These are phyloP conservation scores for Acanthococcus lagerstroemiae DNA, from an alignment of 2,888 invertebrate genomes.

Conservation along the genomic window DNA sequence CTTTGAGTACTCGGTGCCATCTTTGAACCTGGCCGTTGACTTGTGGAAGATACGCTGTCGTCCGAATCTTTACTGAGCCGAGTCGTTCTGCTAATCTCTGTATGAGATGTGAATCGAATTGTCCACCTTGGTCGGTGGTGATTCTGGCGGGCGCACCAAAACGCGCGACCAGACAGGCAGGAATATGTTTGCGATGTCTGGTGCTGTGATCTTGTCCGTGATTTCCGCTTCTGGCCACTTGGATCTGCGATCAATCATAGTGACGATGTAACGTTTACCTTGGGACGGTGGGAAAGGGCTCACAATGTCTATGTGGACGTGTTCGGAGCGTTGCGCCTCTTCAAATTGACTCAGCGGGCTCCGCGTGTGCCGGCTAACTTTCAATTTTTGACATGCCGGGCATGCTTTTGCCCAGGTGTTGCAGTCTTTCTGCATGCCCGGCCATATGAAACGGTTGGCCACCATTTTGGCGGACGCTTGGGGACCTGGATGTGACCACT, in stretches of 20 bases:
- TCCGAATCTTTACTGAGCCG: background rate
- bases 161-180: slow-evolving; percentile 40
- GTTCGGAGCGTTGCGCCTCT: slow-evolving; percentile 39
- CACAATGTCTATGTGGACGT: slow-evolving; percentile 43
- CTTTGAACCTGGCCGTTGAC: slow-evolving; percentile 31
- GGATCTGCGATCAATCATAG: slow-evolving; percentile 40
- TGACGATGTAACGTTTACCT: slow-evolving; percentile 40
- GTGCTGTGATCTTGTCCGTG: slow-evolving; percentile 40
- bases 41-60: slow-evolving; percentile 26
- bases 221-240: slow-evolving; percentile 42
- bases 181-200: slow-evolving; percentile 34
- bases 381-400: slow-evolving; percentile 40
- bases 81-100: background rate
- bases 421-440: slow-evolving; percentile 40
- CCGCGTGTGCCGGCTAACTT: slow-evolving; percentile 39
- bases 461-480: slow-evolving; percentile 38
- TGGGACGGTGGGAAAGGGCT: slow-evolving; percentile 41
- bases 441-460: slow-evolving; percentile 41
- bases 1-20: slow-evolving; percentile 28
- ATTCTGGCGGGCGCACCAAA: slow-evolving; percentile 41
- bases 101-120: slow-evolving; percentile 41
- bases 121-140: slow-evolving; percentile 41
- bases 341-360: slow-evolving; percentile 37
- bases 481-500: slow-evolving; percentile 37
- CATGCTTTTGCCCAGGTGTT: slow-evolving; percentile 39